Base-by-base conservation (phyloP, 2,113 vertebrate species). In the Egretta garzetta region DNA sequence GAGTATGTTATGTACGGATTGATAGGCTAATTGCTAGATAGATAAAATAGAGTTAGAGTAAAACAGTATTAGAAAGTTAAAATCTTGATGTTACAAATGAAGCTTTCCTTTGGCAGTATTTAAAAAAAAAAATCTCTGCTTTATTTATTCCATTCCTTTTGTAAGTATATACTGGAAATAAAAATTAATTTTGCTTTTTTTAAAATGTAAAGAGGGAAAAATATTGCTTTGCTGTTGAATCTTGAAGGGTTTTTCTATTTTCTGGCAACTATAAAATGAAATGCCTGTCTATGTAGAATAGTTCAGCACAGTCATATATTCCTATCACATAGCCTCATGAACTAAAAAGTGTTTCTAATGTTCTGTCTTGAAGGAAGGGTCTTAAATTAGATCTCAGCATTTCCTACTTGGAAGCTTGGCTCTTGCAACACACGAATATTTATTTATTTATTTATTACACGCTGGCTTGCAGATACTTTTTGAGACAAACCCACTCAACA, bases 1-100 rank as follows among this genome's bases (percentile, higher is more conserved):
- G 96, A 97, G 93, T 97, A 70, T 92, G 88, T 97, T 98, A 77
- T 95, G 84, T 95, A 96, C 49, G 49, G 96, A 91, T 93, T 98
- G 96, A 97, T 95, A 96, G 97, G 90, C 96, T 98, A 98, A 98
- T 98, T 98, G 93, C 96, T 95, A 96, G 97, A 97, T 97, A 97
- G 96, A 96, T 97, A 95, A 97, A 98, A 90, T 76, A 73, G 92
- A 98, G 88, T 81, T 86, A 95, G 83, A 91, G 96, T 96, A 95
- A 97, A 98, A 97, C 83, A 94, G 73, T 94, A 97, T 90, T 96
- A 96, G 93, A 95, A 98, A 98, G 94, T 98, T 98, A 96, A 97
- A 98, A 97, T 20, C 60, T 19, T 63, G 39, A 39, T 39, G 60
- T 63, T 63, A 95, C 55, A 94, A 95, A 96, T 92, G 68, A 96